Evolutionary conservation across 2,797 vertebrate species (phyloP).

Genomic region (Limnodromus scolopaceus): DNA sequence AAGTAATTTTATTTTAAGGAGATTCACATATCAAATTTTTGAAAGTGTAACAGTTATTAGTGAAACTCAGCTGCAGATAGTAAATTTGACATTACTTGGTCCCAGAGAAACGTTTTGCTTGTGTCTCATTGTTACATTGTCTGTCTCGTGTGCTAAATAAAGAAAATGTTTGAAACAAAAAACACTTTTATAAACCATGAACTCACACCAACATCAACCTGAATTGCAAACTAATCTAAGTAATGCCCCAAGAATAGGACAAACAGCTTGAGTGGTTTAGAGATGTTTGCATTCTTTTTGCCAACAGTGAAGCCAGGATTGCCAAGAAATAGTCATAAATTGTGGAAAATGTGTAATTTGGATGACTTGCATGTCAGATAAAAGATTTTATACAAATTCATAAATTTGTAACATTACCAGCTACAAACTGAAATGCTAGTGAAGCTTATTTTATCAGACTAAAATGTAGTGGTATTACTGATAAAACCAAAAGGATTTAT

Average conservation of each 20-base stretch:
- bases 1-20: neutral
- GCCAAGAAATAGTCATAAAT: neutral
- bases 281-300: neutral
- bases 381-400: neutral
- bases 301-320: neutral
- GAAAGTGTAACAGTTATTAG: neutral
- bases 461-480: neutral
- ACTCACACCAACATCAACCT: neutral
- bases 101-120: neutral
- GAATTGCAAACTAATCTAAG: neutral
- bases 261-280: neutral
- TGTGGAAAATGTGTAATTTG: neutral
- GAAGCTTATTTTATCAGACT: neutral
- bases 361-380: neutral
- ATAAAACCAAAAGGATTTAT: neutral
- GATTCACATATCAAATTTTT: neutral
- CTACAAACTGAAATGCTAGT: neutral
- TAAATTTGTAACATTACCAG: neutral
- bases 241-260: neutral
- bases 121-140: neutral
- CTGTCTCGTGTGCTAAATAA: neutral
- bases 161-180: neutral
- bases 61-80: neutral
- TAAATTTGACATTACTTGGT: neutral
- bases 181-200: neutral